These are phyloP conservation scores for Bombyx mandarina DNA, from an alignment of 1,140 invertebrate genomes.

Conservation along the genomic window DNA sequence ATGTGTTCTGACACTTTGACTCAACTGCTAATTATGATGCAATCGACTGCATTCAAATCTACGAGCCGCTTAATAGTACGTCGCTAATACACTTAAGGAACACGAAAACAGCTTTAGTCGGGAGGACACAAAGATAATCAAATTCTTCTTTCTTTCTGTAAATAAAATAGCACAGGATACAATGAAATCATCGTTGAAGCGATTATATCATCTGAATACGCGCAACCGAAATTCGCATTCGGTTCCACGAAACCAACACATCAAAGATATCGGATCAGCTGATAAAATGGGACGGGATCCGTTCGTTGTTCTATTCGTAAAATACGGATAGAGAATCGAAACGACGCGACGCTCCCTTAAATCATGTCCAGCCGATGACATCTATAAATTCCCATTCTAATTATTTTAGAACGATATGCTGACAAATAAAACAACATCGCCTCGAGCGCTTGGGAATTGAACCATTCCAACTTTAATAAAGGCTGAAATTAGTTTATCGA, in stretches of 20 bases:
- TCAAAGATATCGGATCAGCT: constrained; percentile 12
- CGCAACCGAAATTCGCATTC: too few relatives aligned
- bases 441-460: constrained; percentile 42
- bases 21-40: too few relatives aligned
- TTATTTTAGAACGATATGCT: constrained; percentile 51
- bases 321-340: constrained; percentile 19
- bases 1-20: too few relatives aligned
- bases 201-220: too few relatives aligned
- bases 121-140: too few relatives aligned
- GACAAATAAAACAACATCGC: constrained; percentile 54
- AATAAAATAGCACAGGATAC: too few relatives aligned
- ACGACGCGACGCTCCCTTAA: constrained; percentile 26
- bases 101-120: too few relatives aligned
- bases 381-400: constrained; percentile 58
- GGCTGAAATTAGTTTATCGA: constrained; percentile 39
- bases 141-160: too few relatives aligned
- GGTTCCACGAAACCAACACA: not conserved
- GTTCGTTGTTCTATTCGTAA: constrained; percentile 25
- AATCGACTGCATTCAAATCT: too few relatives aligned
- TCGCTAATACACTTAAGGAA: too few relatives aligned
- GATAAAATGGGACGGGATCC: constrained; percentile 17
- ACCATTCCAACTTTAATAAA: constrained; percentile 50
- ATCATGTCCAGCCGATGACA: constrained; percentile 43
- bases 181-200: too few relatives aligned
- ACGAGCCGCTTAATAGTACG: too few relatives aligned